Base-by-base conservation (phyloP, 2,888 invertebrate genomes). In the Oscheius sp. region DNA sequence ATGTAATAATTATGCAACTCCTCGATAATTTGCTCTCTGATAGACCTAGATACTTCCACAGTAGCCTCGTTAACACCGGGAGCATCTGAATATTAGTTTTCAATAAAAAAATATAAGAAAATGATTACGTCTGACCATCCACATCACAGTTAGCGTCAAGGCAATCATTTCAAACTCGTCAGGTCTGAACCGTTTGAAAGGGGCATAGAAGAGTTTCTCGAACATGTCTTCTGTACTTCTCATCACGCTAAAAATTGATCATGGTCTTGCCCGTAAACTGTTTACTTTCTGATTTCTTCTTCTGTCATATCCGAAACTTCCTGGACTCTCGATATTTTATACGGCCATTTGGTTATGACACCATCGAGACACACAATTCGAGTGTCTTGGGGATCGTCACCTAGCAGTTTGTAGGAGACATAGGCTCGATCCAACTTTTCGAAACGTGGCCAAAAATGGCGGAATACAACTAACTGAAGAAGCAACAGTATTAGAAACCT, bases 131-230 rank as follows among this genome's bases (percentile, higher is more conserved):
- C 64, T 53, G 27, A 80, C 77, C 72, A 75, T 73, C 78, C 78
- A 80, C 80, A 80, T 80, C 7, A 77, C 76, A 23, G 74, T 78
- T 69, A 80, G 74, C 68, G 77, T 78, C 74, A 80, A 76, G 45
- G 75, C 76, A 73, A 80, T 76, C n/a, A 80, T 58, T 45, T 80
- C 80, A 46, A 75, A 78, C 25, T 80, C 78, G 23, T 78, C 74
- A n/a, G 78, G 78, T 41, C 76, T 75, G 52, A 77, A 53, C 23
- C 76, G 78, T 56, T 80, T 80, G 72, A 80, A 80, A 2, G 80
- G 80, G 29, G 76, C 76, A 25, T 74, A 75, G 70, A 80, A 80
- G 2, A 78, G 71, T n/a, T 76, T 49, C 23, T 77, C 68, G 71
- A 78, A 77, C 45, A 76, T 77, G 52, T 78, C 77, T 69, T 78